Evolutionary conservation across 2,113 vertebrate genomes (phyloP).

Genomic region (Ibidorhyncha struthersii): DNA sequence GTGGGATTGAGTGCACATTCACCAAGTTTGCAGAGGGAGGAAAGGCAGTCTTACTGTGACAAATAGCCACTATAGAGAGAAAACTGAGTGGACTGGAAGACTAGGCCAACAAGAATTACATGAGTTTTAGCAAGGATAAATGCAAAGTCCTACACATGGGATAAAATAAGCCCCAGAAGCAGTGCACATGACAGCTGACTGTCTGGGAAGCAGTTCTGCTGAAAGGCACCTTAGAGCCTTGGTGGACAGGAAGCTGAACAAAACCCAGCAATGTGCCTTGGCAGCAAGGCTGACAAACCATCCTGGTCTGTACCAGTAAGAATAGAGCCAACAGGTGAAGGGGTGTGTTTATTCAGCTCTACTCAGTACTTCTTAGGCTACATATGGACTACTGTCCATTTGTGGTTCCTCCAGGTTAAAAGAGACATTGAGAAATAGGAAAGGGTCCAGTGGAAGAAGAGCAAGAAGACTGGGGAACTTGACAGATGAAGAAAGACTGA

Average conservation of each 20-base stretch:
- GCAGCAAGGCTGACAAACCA: not conserved
- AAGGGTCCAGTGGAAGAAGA: not conserved
- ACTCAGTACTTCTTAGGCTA: not conserved
- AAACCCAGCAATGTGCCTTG: not conserved
- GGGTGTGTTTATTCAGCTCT: not conserved
- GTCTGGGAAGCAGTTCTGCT: not conserved
- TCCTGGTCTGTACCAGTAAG: not conserved
- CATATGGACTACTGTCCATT: too few relatives aligned
- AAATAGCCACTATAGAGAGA: not conserved
- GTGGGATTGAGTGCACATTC: not conserved
- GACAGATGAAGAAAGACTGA: not conserved
- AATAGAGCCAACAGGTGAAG: not conserved
- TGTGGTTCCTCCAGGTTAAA: not conserved
- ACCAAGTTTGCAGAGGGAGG: not conserved
- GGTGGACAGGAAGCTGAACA: not conserved
- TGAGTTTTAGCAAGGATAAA: not conserved
- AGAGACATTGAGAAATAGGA: not conserved
- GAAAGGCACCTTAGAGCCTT: not conserved
- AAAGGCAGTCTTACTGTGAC: not conserved
- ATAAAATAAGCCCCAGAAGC: not conserved
- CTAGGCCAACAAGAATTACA: not conserved
- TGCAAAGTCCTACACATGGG: not conserved
- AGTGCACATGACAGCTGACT: not conserved
- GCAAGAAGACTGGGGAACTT: not conserved
- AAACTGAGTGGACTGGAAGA: not conserved